These are phyloP conservation scores for Sebastes iracundus DNA, from an alignment of 2,797 vertebrate genomes.

Conservation along the genomic window DNA sequence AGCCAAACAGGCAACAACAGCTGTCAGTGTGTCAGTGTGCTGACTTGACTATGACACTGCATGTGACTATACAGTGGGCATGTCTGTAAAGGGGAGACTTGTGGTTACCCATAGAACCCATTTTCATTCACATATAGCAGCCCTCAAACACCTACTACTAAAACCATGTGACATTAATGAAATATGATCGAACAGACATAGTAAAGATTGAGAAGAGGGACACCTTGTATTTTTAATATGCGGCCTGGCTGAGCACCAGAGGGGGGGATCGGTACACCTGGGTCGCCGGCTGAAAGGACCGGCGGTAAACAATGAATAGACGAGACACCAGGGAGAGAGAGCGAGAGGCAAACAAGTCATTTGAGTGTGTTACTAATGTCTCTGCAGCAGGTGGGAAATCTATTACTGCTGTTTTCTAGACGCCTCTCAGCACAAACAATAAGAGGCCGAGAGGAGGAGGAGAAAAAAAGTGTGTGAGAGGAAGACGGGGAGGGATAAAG, in stretches of 20 bases:
- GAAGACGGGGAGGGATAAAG: conserved; percentile 45
- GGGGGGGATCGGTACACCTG: conserved; percentile 27
- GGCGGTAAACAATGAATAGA: conserved; percentile 34
- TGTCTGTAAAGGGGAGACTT: no score
- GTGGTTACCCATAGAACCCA: no score
- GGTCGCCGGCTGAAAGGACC: conserved; percentile 38
- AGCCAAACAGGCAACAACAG: no score
- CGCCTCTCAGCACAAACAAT: conserved; percentile 56
- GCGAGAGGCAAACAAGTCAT: conserved; percentile 41
- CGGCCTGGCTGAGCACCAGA: background rate
- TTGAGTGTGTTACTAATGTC: conserved; percentile 63
- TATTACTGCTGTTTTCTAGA: conserved; percentile 57
- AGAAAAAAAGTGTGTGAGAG: background rate
- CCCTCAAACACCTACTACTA: background rate
- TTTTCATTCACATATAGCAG: background rate
- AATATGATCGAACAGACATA: background rate
- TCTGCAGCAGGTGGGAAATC: conserved; percentile 72
- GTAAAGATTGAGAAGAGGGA: background rate
- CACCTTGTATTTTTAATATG: background rate
- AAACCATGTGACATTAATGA: background rate
- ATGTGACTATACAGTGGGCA: no score
- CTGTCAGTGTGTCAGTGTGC: no score
- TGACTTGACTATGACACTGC: no score
- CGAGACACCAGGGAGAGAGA: background rate
- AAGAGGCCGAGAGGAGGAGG: conserved; percentile 18